Base-by-base conservation (phyloP, 2,113 vertebrate genomes). In the Perca fluviatilis region DNA sequence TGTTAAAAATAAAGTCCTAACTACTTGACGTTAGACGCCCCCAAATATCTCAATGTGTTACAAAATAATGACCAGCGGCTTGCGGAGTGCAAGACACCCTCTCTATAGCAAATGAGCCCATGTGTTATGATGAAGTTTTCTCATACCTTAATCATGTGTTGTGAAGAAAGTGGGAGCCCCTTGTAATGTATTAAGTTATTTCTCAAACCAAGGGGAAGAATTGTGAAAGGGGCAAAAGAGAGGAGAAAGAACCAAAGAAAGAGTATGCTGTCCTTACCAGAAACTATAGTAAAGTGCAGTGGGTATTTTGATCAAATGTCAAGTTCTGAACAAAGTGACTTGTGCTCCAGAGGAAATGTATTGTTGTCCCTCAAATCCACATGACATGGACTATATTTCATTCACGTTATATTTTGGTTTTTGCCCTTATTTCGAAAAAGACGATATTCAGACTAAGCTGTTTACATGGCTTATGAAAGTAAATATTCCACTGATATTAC, bases 1-100 rank as follows among this genome's bases (percentile, higher is more conserved):
- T 93, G 91, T 92, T 91, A 82, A 90, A 89, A 92, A 92, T 92
- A 88, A 91, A 92, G 81, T 81, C 81, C 68, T 93, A 90, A 93
- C 91, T 92, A 87, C 80, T 80, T 85, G 85, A 91, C 77, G 77
- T 90, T 62, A 53, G 76, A 83, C 49, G 63, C 76, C 86, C 81
- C 87, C 86, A 84, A 89, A 88, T 88, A 84, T 87, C 80, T 54
- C 89, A 87, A 94, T 88, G 86, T 94, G 89, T 93, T 92, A 93
- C 89, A 92, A 90, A 88, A 87, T 93, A 94, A 94, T 94, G 89
- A 91, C 87, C 88, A 80, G 82, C 23, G 19, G 79, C 80, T 82
- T 6, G 69, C 65, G 57, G 54, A 68, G 85, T 69, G 72, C 72
- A 54, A 60, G 47, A 49, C 87, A 90, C 3, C 43, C 51, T 70